Evolutionary conservation across 2,113 vertebrate species (phyloP).

Genomic region (Melanocharis versteri): DNA sequence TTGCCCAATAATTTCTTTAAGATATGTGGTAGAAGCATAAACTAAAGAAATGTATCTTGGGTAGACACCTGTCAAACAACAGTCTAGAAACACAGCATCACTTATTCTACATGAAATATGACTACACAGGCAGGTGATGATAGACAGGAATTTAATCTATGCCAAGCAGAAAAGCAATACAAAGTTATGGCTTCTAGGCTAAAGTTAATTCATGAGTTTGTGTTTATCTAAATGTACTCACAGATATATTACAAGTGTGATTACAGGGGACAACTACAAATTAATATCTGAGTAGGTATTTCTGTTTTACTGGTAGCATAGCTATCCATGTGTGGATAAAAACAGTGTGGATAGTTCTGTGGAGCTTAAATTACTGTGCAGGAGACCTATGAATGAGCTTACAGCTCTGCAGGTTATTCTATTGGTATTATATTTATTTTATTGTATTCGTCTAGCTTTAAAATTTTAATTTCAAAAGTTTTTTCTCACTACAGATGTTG

Average conservation of each 20-base stretch:
- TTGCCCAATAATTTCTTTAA: not conserved
- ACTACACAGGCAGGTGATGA: not conserved
- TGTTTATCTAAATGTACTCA: not conserved
- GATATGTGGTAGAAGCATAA: not conserved
- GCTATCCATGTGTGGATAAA: accelerated
- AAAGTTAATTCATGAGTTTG: not conserved
- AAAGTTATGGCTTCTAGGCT: not conserved
- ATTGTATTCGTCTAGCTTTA: not conserved
- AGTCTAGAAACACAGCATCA: not conserved
- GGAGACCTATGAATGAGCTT: not conserved
- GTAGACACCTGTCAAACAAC: not conserved
- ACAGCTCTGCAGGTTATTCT: not conserved
- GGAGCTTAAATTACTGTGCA: not conserved
- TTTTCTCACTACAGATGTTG: not conserved
- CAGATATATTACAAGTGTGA: not conserved
- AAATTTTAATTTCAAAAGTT: not conserved
- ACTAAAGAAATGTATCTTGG: not conserved
- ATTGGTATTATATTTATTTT: not conserved
- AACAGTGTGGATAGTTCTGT: not conserved
- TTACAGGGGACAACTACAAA: not conserved
- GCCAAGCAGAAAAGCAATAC: not conserved
- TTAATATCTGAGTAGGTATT: not conserved
- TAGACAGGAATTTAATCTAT: not conserved
- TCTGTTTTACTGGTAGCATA: not conserved
- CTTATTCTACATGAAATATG: not conserved